These are phyloP conservation scores for Notarius lentiginosus DNA, from an alignment of 2,113 vertebrate species.

Conservation along the genomic window DNA sequence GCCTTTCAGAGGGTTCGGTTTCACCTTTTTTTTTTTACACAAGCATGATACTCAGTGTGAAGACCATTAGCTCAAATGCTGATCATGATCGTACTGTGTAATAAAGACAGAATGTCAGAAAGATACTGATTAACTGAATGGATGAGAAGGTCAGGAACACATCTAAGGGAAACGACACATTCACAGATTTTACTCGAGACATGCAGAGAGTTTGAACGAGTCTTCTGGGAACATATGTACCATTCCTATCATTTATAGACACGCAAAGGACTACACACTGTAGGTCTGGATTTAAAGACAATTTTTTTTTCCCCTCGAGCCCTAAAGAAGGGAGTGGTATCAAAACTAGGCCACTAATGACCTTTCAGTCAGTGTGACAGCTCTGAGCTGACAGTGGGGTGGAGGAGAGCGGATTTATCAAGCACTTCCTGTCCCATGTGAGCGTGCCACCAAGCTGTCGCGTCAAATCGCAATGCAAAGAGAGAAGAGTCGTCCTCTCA, in stretches of 20 bases:
- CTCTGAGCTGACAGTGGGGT: not conserved
- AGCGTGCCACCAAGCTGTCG: conserved; percentile 47
- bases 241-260: not conserved
- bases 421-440: conserved; percentile 40
- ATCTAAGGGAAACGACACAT: not conserved
- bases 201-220: not conserved
- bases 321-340: not conserved
- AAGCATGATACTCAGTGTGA: not conserved
- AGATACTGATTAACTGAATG: not conserved
- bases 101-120: not conserved
- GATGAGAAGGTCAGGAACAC: not conserved
- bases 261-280: not conserved
- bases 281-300: not conserved
- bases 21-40: not conserved
- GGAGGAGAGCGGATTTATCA: conserved; percentile 22
- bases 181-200: not conserved
- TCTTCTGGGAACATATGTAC: not conserved
- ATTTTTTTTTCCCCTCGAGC: not conserved
- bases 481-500: conserved; percentile 6
- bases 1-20: not conserved
- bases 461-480: conserved; percentile 36
- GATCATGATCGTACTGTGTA: not conserved
- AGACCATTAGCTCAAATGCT: not conserved
- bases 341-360: conserved; percentile 38
- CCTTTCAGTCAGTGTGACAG: conserved; percentile 29